Base-by-base conservation (phyloP, 2,113 vertebrate genomes). In the Argyrosomus japonicus region DNA sequence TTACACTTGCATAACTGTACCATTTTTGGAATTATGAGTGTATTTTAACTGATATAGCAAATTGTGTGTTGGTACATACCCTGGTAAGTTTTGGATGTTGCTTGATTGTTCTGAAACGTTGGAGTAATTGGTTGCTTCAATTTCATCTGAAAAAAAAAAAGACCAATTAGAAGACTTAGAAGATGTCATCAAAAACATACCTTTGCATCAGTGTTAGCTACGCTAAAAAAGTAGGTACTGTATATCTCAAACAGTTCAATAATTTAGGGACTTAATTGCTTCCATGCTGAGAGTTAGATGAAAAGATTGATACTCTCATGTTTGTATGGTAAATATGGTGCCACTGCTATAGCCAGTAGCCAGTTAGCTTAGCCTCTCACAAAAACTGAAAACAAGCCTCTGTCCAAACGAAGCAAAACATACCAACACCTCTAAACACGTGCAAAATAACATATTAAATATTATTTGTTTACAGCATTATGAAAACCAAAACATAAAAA, bases 51-150 rank as follows among this genome's bases (percentile, higher is more conserved):
- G 21, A 64, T 21, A 27, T 2, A 51, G 12, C 18, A 45, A 63
- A 58, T 10, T 23, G 7, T 4, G 21, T 18, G 17, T 57, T 8
- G 27, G 32, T 75, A 87, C 91, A 0, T 85, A 96, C 95, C 93
- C 23, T 61, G 57, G 53, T 43, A 12, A 9, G 57, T 69, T 25
- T 80, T 88, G 19, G 60, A 47, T 43, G 78, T 75, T 17, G 54
- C 51, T 71, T 53, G 75, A 77, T 36, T 84, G 75, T 79, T 86
- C 61, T 71, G 64, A 58, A 95, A 67, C 3, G 87, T 92, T 54
- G 94, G 93, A 45, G 93, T 94, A 48, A 95, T 95, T 29, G 93
- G 78, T 69, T 94, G 91, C 75, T 95, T 95, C 77, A 94, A 54
- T 84, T 94, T 94, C 54, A 95, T 82, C 95, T 95, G 82, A 19